Conservation (phyloP, 1,140 invertebrate genomes). For the Drosophila yakuba region DNA sequence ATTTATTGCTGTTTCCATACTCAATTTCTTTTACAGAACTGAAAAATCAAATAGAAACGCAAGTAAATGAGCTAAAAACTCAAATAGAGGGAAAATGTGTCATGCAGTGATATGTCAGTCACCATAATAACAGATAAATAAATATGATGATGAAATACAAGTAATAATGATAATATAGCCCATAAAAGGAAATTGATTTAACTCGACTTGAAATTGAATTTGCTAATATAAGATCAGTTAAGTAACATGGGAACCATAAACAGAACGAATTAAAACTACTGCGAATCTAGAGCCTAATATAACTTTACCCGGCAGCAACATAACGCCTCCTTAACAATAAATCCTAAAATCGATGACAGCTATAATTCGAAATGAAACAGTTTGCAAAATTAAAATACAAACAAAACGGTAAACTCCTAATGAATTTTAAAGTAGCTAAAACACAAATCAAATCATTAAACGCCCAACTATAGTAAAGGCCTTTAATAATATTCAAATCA, state of each 20-base stretch:
- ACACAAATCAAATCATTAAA: constrained; percentile 68
- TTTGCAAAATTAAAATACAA: constrained; percentile 50
- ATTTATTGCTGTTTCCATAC: constrained; percentile 85
- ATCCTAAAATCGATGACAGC: constrained; percentile 24
- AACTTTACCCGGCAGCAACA: constrained; percentile 53
- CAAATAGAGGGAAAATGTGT: constrained; percentile 97
- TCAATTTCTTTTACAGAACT: constrained; percentile 91
- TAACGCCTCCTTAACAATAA: constrained; percentile 21
- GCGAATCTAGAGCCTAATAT: constrained; percentile 13
- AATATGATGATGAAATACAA: constrained; percentile 24
- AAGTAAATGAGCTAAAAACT: constrained; percentile 96
- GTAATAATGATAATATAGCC: constrained; percentile 41
- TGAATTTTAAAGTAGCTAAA: constrained; percentile 78
- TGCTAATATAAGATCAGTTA: constrained; percentile 64
- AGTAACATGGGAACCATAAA: constrained; percentile 35
- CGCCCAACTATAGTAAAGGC: constrained; percentile 76
- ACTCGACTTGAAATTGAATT: constrained; percentile 64
- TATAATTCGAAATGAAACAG: constrained; percentile 23
- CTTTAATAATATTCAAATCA: constrained; percentile 79
- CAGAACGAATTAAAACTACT: constrained; percentile 8
- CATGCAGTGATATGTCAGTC: constrained; percentile 90
- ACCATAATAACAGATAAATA: constrained; percentile 64
- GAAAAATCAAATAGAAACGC: constrained; percentile 97
- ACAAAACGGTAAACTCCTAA: constrained; percentile 78
- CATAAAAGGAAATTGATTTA: constrained; percentile 62